A percentile compares a stretch with the other conserved stretches of the same genome.
Conservation (phyloP, 2,113 vertebrate genomes). For the Stegostoma tigrinum region DNA sequence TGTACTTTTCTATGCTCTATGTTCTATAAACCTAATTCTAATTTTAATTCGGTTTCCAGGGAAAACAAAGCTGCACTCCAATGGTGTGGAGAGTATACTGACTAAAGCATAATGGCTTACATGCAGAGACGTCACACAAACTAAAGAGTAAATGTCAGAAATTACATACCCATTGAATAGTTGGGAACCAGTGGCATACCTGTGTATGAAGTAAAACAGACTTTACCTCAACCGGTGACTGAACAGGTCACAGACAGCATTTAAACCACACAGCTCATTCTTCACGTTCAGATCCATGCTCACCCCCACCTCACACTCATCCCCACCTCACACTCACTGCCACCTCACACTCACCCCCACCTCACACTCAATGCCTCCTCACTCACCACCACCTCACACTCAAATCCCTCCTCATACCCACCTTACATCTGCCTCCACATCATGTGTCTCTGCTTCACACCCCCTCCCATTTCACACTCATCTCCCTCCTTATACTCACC, state of each 20-base stretch:
- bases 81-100: background rate
- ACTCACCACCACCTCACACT: no score
- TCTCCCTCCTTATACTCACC: background rate
- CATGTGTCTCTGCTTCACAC: no score
- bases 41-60: no score
- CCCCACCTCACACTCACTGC: background rate
- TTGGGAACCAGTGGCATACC: slow-evolving; percentile 57
- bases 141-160: background rate
- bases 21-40: no score
- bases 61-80: background rate
- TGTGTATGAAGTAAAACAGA: slow-evolving; percentile 40
- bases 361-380: background rate
- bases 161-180: slow-evolving; percentile 57
- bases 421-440: no score
- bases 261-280: background rate
- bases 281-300: background rate
- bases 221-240: background rate
- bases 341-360: background rate
- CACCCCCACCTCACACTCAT: background rate
- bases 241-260: background rate
- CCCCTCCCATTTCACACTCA: no score
- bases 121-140: background rate
- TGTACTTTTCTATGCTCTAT: no score
- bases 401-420: no score
- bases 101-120: background rate